A percentile compares a stretch with the other conserved stretches of the same genome.
These are phyloP conservation scores for Streblospio benedicti DNA, from an alignment of 1,140 invertebrate genomes.

Conservation along the genomic window DNA sequence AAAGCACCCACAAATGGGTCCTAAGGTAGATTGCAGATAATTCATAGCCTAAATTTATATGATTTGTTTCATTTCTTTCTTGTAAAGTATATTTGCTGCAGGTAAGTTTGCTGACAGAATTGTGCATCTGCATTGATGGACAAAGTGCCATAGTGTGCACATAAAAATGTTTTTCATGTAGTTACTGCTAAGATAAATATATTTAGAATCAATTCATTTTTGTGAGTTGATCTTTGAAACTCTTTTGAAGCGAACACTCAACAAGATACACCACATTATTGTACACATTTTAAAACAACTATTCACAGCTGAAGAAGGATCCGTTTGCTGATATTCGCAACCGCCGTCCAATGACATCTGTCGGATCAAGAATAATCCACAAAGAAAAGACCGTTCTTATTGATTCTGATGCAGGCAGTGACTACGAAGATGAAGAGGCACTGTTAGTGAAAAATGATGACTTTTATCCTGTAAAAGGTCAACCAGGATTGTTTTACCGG, in stretches of 20 bases:
- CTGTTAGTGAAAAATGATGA: constrained; percentile 30
- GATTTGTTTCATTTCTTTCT: neutral
- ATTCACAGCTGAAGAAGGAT: too few relatives aligned
- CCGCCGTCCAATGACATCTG: too few relatives aligned
- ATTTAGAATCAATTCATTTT: too few relatives aligned
- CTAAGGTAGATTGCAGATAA: too few relatives aligned
- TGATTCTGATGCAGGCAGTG: constrained; percentile 17
- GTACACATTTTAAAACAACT: too few relatives aligned
- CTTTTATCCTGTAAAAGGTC: constrained; percentile 31
- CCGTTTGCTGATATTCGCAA: too few relatives aligned
- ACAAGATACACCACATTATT: too few relatives aligned
- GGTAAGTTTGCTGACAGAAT: neutral
- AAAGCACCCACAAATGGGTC: too few relatives aligned
- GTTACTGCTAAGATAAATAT: neutral
- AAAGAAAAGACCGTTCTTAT: too few relatives aligned
- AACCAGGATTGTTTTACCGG: constrained; percentile 41
- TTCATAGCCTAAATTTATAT: neutral
- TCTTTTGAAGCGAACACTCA: too few relatives aligned
- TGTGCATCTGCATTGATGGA: neutral
- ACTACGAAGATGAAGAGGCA: constrained; percentile 25
- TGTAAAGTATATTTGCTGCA: neutral
- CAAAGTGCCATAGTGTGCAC: neutral
- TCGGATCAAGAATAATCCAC: too few relatives aligned
- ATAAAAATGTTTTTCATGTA: neutral
- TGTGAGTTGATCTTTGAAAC: too few relatives aligned